Evolutionary conservation across 2,113 vertebrate species (phyloP).

Genomic region (Grantiella picta): DNA sequence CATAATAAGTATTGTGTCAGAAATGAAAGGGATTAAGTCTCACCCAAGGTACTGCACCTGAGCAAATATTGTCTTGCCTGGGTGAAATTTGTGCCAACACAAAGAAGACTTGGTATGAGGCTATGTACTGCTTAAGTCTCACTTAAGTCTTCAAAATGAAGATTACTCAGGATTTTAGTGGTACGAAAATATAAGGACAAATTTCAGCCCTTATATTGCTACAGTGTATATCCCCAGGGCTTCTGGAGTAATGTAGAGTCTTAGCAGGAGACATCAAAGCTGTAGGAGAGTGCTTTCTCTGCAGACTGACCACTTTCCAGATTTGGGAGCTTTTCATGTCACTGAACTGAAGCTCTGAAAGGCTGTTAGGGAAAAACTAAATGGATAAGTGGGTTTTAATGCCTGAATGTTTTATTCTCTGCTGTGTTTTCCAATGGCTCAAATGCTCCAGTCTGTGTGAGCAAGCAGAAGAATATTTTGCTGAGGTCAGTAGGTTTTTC

Average conservation of each 20-base stretch:
- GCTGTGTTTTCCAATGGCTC: not conserved
- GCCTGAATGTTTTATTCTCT: not conserved
- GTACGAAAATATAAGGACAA: not conserved
- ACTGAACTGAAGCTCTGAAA: not conserved
- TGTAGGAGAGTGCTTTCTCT: not conserved
- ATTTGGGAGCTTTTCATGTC: not conserved
- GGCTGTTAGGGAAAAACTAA: not conserved
- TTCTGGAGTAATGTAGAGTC: not conserved
- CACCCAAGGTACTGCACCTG: constrained; percentile 65
- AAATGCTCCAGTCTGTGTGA: not conserved
- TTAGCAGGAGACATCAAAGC: not conserved
- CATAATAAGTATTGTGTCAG: constrained; percentile 67
- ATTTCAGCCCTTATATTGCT: not conserved
- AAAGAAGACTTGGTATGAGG: constrained; percentile 53
- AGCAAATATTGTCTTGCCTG: constrained; percentile 69
- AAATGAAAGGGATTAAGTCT: constrained; percentile 68
- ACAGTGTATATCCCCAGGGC: not conserved
- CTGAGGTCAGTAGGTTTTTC: not conserved
- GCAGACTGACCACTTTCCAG: not conserved
- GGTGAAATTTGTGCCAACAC: constrained; percentile 58
- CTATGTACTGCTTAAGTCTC: constrained; percentile 30
- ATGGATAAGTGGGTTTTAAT: not conserved
- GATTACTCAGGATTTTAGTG: not conserved
- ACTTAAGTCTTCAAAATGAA: constrained; percentile 39
- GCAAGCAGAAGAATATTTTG: not conserved